Conservation (phyloP, 1,140 invertebrate genomes). For the Listronotus oregonensis region DNA sequence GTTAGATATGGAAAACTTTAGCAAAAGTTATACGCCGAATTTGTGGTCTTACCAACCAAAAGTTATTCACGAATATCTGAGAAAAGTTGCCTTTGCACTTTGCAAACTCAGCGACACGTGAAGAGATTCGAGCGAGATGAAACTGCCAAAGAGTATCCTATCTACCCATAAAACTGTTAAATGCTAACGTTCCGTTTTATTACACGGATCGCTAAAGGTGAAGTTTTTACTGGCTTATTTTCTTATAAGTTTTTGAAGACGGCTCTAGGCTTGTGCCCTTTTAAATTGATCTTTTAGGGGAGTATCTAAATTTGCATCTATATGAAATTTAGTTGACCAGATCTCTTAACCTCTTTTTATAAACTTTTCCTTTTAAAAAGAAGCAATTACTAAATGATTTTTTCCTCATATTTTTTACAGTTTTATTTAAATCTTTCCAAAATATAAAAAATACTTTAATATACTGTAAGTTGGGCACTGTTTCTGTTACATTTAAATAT, state of each 20-base stretch:
- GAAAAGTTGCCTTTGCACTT: constrained; percentile 27
- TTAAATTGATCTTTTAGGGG: too few relatives aligned
- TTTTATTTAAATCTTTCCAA: too few relatives aligned
- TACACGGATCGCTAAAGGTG: constrained; percentile 30
- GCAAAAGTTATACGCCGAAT: constrained; percentile 30
- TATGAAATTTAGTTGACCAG: not conserved
- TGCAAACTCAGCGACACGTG: constrained; percentile 27
- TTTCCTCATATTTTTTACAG: too few relatives aligned
- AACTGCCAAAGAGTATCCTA: constrained; percentile 35
- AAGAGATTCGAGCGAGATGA: constrained; percentile 30
- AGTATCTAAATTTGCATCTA: too few relatives aligned
- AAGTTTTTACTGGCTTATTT: constrained; percentile 18
- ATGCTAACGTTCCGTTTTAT: constrained; percentile 34
- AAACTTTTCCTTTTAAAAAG: too few relatives aligned
- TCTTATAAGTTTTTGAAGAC: constrained; percentile 18
- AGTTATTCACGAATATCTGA: constrained; percentile 26
- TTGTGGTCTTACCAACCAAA: constrained; percentile 32
- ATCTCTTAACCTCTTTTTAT: not conserved
- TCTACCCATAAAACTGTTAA: constrained; percentile 33
- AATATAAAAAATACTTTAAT: too few relatives aligned
- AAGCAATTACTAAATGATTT: too few relatives aligned
- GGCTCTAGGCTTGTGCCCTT: constrained; percentile 2
- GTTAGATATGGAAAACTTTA: too few relatives aligned
- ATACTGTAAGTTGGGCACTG: too few relatives aligned
- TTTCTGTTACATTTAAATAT: not conserved